Base-by-base conservation (phyloP, 2,797 vertebrate species). In the Setipinna tenuifilis region DNA sequence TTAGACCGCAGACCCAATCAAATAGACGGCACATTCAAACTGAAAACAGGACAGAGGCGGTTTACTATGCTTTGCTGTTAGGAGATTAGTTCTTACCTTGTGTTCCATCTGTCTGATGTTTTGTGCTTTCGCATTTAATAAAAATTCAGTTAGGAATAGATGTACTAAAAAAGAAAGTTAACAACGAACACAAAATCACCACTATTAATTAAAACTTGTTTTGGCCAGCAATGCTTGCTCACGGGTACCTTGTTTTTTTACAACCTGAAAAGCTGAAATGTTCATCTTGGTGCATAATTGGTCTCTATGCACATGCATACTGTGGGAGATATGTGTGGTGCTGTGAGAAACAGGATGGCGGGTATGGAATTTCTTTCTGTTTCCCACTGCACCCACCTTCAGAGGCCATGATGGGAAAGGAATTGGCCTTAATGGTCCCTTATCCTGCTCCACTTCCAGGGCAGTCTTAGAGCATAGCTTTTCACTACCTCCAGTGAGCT, bases 1-100 rank as follows among this genome's bases (percentile, higher is more conserved):
- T 90, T 83, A 87, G 59, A 88, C 89, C 87, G 78, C 35, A 87
- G 90, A 87, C 84, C 83, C 82, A 80, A 78, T 88, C 85, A 91
- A 84, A 83, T 57, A 90, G 16, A 41, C 83, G 88, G 85, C 82
- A 87, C 80, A 86, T 62, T 84, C 78, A 83, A 68, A 88, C 48
- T 83, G 35, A 89, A 58, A 87, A 85, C 81, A 85, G 65, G 65
- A 4, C 62, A 11, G 7, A 65, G 62, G 62, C 65, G 31, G 71
- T 82, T 83, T 31, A 82, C 85, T 82, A n/a, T 59, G 48, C 31
- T 82, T 61, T 59, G 31, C 59, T 84, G 68, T 46, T n/a, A 85
- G 75, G 23, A 19, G 82, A 50, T 87, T 75, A 82, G 65, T 83
- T 44, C 82, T 83, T 83, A 61, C 83, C 65, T 83, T 83, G 57